Evolutionary conservation across 2,113 vertebrate species (phyloP).

Genomic region (Ptyas mucosa): DNA sequence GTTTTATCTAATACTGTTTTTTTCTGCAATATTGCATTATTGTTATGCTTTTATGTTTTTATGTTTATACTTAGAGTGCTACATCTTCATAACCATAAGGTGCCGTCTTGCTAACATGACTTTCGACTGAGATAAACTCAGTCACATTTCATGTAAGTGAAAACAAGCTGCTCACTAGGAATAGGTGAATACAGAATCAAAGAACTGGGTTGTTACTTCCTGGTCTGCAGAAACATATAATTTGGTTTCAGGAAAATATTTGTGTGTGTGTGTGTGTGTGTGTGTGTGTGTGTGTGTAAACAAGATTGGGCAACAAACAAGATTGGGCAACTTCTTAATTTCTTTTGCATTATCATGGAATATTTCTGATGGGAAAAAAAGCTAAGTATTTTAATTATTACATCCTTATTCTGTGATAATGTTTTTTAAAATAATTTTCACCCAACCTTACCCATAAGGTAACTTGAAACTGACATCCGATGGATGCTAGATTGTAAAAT

Average conservation of each 20-base stretch:
- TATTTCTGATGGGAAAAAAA: neutral
- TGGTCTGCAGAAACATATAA: neutral
- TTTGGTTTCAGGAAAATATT: neutral
- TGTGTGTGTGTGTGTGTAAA: too few species aligned
- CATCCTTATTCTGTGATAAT: neutral
- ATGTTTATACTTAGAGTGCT: neutral
- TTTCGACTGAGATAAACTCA: neutral
- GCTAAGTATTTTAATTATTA: neutral
- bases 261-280: too few species aligned
- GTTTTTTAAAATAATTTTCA: neutral
- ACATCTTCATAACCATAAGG: neutral
- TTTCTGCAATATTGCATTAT: neutral
- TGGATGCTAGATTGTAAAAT: neutral
- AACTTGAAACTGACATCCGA: neutral
- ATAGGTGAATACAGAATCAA: neutral
- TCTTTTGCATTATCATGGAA: neutral
- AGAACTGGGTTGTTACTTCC: neutral
- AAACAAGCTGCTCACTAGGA: neutral
- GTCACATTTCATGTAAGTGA: neutral
- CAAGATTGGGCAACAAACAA: too few species aligned
- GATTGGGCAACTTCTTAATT: neutral
- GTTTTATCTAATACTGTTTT: neutral
- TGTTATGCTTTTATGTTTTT: neutral
- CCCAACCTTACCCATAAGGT: neutral
- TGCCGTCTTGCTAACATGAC: neutral